Evolutionary conservation across 2,888 invertebrate genomes (phyloP).

Genomic region (Lottia gigantea): DNA sequence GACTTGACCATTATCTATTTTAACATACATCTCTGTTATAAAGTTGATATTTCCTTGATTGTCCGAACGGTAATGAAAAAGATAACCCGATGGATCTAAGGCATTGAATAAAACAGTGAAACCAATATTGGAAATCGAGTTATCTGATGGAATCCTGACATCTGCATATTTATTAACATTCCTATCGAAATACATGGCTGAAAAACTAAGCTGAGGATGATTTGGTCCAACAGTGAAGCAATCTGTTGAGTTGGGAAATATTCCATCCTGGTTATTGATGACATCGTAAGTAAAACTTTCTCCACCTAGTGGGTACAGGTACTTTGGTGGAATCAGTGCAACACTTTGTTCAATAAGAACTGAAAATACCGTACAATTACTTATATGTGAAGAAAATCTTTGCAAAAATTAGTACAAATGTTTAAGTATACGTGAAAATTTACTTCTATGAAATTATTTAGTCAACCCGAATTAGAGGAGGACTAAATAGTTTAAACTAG

Average conservation of each 20-base stretch:
- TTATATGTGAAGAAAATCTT: too few species aligned
- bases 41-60: neutral
- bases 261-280: neutral
- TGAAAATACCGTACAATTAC: too few species aligned
- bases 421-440: too few species aligned
- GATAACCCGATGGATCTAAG: neutral
- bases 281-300: neutral
- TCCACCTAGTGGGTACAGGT: neutral
- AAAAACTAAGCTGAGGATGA: neutral
- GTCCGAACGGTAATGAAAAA: neutral
- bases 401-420: too few species aligned
- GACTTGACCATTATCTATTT: neutral
- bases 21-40: neutral
- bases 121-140: neutral
- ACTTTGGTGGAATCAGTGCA: constrained; percentile 5
- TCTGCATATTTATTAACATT: neutral
- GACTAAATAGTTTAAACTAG: too few species aligned
- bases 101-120: neutral
- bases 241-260: neutral
- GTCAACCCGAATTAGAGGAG: too few species aligned
- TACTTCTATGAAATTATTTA: too few species aligned
- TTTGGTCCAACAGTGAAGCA: neutral
- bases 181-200: neutral
- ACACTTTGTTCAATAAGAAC: too few species aligned
- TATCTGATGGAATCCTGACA: neutral